phyloP scores from a whole-genome alignment of 2,797 vertebrate species.

The Simalia tracyae region DNA sequence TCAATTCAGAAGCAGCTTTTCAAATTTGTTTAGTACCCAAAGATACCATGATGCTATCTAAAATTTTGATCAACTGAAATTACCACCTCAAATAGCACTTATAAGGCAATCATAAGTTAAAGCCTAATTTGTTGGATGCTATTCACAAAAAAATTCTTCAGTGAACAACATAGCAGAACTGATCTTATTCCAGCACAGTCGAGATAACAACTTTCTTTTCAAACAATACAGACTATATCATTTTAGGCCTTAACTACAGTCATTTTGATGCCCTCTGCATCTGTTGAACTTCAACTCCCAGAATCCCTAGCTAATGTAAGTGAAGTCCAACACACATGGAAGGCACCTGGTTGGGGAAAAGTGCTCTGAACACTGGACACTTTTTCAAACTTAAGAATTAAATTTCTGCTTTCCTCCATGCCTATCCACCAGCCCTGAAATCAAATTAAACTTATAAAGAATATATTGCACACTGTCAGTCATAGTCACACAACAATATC shows the following conservation, averaged over 20 bases:
- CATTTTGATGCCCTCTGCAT: neutral
- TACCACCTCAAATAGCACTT: neutral
- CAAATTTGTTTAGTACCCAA: neutral
- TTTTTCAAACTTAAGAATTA: neutral
- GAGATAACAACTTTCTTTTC: neutral
- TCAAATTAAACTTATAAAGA: neutral
- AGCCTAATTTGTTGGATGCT: neutral
- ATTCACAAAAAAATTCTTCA: neutral
- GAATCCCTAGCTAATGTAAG: neutral
- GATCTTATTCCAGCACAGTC: neutral
- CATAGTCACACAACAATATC: conserved; percentile 3
- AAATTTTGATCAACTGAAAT: neutral
- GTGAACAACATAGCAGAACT: neutral
- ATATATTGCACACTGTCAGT: conserved; percentile 4
- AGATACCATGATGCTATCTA: neutral
- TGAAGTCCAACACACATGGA: neutral
- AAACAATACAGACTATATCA: neutral
- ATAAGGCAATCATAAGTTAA: neutral
- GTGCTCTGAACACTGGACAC: neutral
- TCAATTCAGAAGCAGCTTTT: neutral
- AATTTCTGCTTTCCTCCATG: neutral
- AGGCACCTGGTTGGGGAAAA: neutral
- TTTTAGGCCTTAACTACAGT: neutral
- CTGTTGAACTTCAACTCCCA: neutral
- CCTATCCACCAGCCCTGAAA: neutral